phyloP scores from a whole-genome alignment of 2,113 vertebrate genomes.

The Catharus minimus region DNA sequence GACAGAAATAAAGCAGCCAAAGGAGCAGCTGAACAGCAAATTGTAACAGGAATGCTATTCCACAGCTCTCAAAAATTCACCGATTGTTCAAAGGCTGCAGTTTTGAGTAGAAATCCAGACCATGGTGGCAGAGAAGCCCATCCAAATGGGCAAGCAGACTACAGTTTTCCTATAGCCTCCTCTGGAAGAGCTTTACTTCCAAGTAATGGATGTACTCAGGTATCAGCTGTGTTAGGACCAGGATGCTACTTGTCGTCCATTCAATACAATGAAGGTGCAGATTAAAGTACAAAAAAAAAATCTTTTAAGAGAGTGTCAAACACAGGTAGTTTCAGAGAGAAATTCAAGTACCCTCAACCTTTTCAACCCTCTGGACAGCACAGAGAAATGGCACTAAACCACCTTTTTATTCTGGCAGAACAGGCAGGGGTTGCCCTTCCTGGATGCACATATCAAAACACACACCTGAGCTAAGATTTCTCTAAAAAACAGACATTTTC shows the following conservation, averaged over 20 bases:
- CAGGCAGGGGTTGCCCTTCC: background rate
- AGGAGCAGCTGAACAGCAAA: background rate
- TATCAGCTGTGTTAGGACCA: background rate
- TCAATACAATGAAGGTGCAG: fast-evolving
- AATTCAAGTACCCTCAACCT: background rate
- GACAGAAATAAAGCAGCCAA: background rate
- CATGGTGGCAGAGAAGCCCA: background rate
- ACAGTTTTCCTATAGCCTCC: background rate
- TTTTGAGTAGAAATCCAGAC: background rate
- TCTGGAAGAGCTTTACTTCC: background rate
- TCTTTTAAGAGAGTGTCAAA: background rate
- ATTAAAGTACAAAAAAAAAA: background rate
- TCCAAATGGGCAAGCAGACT: background rate
- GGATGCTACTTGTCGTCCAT: background rate
- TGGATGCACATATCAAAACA: background rate
- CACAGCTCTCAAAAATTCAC: background rate
- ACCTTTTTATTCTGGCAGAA: background rate
- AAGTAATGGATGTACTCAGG: background rate
- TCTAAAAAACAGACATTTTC: background rate
- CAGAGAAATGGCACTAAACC: background rate
- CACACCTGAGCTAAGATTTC: background rate
- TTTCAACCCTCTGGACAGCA: background rate
- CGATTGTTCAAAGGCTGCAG: background rate
- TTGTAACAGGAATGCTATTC: background rate
- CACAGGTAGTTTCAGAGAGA: background rate